Conservation (phyloP, 2,888 invertebrate genomes). For the Agriopis leucophaearia region DNA sequence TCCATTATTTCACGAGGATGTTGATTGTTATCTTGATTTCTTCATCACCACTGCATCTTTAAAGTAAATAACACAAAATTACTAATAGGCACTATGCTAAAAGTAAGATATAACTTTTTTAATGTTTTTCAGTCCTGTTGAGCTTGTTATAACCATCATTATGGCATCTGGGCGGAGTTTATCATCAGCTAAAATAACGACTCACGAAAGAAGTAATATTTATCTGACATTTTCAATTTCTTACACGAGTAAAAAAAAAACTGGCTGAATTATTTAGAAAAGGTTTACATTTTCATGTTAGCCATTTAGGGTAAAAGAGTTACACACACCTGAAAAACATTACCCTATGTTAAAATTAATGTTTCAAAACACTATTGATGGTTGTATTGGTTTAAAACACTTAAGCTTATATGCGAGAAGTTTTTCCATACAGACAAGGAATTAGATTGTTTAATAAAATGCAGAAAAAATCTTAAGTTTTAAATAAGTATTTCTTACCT, state of each 20-base stretch:
- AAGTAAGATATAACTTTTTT: neutral
- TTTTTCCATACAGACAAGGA: too few species aligned
- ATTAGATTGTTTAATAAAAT: neutral
- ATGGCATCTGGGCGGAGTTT: constrained; percentile 55
- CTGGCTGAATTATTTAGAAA: too few species aligned
- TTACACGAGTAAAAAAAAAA: too few species aligned
- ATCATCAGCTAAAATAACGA: constrained; percentile 55
- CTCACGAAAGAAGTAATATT: too few species aligned
- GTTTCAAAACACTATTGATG: neutral
- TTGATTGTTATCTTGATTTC: neutral
- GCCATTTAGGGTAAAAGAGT: too few species aligned
- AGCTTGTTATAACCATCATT: constrained; percentile 65
- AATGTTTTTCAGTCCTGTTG: constrained; percentile 69
- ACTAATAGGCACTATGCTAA: neutral
- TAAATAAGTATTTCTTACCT: neutral
- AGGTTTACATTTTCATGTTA: too few species aligned
- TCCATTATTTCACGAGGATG: neutral
- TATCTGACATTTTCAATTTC: too few species aligned
- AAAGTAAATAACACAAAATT: neutral
- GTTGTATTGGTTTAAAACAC: neutral
- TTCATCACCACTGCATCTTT: neutral
- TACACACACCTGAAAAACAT: neutral
- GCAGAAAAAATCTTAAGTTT: neutral
- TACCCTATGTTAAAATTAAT: neutral
- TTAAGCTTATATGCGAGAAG: too few species aligned